Evolutionary conservation across 30 jellyfish, hydroid and myxozoan species (phyloP).

Genomic region (Sanderia malayensis): DNA sequence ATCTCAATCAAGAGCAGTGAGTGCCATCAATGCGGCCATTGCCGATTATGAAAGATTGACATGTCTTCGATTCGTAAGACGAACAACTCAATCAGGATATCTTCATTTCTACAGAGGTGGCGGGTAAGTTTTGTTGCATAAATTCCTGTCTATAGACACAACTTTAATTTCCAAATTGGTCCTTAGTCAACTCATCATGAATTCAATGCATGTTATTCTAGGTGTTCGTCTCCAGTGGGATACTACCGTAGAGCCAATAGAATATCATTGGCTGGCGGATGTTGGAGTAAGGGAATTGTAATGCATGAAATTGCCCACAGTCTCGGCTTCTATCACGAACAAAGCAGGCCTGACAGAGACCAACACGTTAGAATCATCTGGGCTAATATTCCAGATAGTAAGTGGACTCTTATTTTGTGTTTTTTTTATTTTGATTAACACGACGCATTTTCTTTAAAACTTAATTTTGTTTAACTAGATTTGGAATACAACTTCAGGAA

Average conservation of each 20-base stretch:
- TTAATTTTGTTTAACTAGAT: constrained; percentile 8
- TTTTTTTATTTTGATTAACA: background rate
- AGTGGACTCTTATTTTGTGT: background rate
- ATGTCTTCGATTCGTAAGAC: constrained; percentile 52
- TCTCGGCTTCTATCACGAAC: constrained; percentile 70
- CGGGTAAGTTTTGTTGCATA: constrained; percentile 52
- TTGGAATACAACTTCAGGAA: constrained; percentile 57
- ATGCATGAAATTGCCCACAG: constrained; percentile 93
- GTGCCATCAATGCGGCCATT: constrained; percentile 54
- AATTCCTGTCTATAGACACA: no score
- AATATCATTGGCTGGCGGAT: constrained; percentile 71
- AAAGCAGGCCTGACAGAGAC: constrained; percentile 73
- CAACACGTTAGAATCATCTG: constrained; percentile 50
- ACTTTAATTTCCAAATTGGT: no score
- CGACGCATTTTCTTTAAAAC: background rate
- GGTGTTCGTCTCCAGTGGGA: constrained; percentile 89
- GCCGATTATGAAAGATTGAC: constrained; percentile 41
- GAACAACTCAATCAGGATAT: constrained; percentile 42
- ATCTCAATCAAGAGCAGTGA: constrained; percentile 25
- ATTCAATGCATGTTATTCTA: background rate
- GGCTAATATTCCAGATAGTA: constrained; percentile 51
- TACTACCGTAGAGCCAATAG: constrained; percentile 45
- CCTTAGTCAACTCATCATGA: background rate
- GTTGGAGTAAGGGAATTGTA: constrained; percentile 67
- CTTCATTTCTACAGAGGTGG: constrained; percentile 49